Evolutionary conservation across 1,140 invertebrate species (phyloP).

Genomic region (Oppia nitens): DNA sequence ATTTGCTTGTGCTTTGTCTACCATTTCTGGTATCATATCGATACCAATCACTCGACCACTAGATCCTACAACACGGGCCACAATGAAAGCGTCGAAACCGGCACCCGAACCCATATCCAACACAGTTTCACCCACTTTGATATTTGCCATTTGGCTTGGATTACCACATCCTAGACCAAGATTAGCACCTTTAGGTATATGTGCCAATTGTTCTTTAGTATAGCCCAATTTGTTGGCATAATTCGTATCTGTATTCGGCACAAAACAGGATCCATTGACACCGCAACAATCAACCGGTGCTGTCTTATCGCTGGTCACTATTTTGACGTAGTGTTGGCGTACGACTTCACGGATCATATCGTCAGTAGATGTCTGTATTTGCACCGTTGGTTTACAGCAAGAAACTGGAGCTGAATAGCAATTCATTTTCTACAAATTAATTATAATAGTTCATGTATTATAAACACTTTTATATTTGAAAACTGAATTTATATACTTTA

Average conservation of each 20-base stretch:
- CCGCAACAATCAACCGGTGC: not conserved
- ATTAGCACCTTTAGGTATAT: not conserved
- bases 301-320: not conserved
- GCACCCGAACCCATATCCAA: not conserved
- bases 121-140: not conserved
- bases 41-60: slow-evolving; percentile 6
- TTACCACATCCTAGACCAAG: slow-evolving; percentile 4
- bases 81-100: not conserved
- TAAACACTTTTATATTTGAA: no score
- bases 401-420: no score
- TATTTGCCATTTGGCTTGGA: not conserved
- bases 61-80: not conserved
- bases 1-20: not conserved
- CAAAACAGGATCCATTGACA: not conserved
- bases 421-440: no score
- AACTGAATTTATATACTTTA: no score
- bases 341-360: slow-evolving; percentile 1
- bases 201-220: not conserved
- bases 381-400: no score
- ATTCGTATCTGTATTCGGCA: not conserved
- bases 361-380: no score
- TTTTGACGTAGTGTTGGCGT: slow-evolving; percentile 1
- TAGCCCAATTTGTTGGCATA: not conserved
- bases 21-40: slow-evolving; percentile 9
- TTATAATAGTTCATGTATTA: no score